Evolutionary conservation across 2,113 vertebrate species (phyloP).

Genomic region (Upupa epops): DNA sequence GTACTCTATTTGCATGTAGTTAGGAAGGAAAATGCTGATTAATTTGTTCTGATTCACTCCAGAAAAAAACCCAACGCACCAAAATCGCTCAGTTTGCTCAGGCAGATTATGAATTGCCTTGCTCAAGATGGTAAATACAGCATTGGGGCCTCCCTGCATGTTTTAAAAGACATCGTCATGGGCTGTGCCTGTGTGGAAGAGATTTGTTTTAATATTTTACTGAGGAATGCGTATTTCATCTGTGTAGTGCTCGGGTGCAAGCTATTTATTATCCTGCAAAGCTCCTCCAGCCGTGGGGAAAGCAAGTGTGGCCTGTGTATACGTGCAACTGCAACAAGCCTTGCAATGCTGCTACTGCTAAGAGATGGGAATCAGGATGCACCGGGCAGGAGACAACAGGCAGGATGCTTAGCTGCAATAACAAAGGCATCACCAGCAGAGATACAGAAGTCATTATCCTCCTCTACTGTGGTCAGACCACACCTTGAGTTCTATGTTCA

Average conservation of each 20-base stretch:
- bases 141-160: neutral
- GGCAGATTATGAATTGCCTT: slow-evolving; percentile 25
- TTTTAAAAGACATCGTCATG: slow-evolving; percentile 34
- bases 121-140: slow-evolving; percentile 48
- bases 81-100: neutral
- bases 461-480: no score
- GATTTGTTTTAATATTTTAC: slow-evolving; percentile 50
- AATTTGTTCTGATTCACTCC: slow-evolving; percentile 51
- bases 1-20: slow-evolving; percentile 23
- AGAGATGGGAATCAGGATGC: neutral
- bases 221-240: slow-evolving; percentile 11
- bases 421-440: no score
- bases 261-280: slow-evolving; percentile 4
- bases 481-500: no score
- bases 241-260: neutral
- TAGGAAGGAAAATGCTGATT: slow-evolving; percentile 22
- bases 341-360: neutral
- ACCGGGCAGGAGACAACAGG: neutral
- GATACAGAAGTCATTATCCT: no score
- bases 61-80: neutral
- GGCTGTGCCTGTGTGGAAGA: neutral
- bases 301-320: neutral
- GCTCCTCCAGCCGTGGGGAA: neutral
- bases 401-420: no score
- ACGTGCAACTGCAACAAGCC: neutral